These are phyloP conservation scores for Scalopus aquaticus DNA, from an alignment of 2,113 vertebrate genomes.

Conservation along the genomic window DNA sequence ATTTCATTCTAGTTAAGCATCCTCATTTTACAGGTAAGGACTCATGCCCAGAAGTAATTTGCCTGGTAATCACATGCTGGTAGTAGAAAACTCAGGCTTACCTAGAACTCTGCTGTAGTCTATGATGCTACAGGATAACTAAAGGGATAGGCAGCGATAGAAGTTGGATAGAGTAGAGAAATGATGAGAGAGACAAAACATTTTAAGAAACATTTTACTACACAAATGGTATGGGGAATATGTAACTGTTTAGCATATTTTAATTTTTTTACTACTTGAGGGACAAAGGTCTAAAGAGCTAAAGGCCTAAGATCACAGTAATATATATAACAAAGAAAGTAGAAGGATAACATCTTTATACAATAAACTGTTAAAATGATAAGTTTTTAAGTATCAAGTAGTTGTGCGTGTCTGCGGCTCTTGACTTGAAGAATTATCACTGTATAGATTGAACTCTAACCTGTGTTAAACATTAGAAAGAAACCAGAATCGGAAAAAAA, in stretches of 20 bases:
- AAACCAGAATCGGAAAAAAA: not conserved
- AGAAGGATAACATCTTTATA: conserved; percentile 54
- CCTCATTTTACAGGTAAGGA: not conserved
- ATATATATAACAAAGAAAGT: conserved; percentile 6
- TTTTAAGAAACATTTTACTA: conserved; percentile 46
- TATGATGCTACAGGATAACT: not conserved
- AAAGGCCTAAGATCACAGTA: not conserved
- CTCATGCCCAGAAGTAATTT: not conserved
- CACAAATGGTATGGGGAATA: not conserved
- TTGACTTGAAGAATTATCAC: not conserved
- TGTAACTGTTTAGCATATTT: not conserved
- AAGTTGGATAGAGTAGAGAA: not conserved
- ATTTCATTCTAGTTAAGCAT: not conserved
- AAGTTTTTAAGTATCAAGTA: conserved; percentile 26
- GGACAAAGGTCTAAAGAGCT: conserved; percentile 3
- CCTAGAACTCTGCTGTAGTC: not conserved
- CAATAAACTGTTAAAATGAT: conserved; percentile 43
- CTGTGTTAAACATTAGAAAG: not conserved
- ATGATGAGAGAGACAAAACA: not conserved
- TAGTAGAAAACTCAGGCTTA: not conserved
- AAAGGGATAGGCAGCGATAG: not conserved
- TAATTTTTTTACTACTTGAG: conserved; percentile 13
- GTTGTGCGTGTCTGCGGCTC: conserved; percentile 69
- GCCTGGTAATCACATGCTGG: not conserved
- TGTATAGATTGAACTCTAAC: not conserved